These are phyloP conservation scores for Habropoda laboriosa DNA, from an alignment of 1,140 invertebrate genomes.

Conservation along the genomic window DNA sequence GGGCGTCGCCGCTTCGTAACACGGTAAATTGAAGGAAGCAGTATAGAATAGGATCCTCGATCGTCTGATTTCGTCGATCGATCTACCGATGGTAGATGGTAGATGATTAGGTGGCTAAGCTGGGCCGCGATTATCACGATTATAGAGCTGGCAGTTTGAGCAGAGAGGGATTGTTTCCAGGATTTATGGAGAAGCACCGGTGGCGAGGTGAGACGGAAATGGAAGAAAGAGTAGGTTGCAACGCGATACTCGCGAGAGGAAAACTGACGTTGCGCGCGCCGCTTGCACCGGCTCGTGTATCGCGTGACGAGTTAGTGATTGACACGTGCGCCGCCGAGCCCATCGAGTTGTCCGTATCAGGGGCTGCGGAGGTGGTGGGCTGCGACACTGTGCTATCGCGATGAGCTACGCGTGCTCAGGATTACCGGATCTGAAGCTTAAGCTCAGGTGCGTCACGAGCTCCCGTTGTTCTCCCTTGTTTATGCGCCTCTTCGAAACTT, in stretches of 20 bases:
- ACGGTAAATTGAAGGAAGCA: no score
- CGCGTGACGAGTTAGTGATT: constrained; percentile 67
- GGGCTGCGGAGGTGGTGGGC: not conserved
- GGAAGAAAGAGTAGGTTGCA: no score
- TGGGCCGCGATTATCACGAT: not conserved
- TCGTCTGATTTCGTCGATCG: not conserved
- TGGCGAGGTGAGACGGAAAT: not conserved
- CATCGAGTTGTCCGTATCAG: constrained; percentile 46
- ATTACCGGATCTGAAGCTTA: constrained; percentile 28
- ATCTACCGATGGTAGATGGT: not conserved
- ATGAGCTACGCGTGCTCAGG: constrained; percentile 2
- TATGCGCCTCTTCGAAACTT: no score
- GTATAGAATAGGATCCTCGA: fast-evolving
- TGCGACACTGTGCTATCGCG: not conserved
- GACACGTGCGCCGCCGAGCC: constrained; percentile 69
- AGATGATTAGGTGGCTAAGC: not conserved
- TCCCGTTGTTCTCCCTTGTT: no score
- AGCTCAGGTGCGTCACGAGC: not conserved
- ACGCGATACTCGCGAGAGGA: not conserved
- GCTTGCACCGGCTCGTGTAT: constrained; percentile 46
- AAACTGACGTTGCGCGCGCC: not conserved
- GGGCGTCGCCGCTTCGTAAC: no score
- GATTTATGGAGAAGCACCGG: not conserved
- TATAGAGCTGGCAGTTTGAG: no score
- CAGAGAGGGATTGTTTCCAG: no score